phyloP scores from a whole-genome alignment of 1,140 invertebrate genomes.

The Rhyzopertha dominica region DNA sequence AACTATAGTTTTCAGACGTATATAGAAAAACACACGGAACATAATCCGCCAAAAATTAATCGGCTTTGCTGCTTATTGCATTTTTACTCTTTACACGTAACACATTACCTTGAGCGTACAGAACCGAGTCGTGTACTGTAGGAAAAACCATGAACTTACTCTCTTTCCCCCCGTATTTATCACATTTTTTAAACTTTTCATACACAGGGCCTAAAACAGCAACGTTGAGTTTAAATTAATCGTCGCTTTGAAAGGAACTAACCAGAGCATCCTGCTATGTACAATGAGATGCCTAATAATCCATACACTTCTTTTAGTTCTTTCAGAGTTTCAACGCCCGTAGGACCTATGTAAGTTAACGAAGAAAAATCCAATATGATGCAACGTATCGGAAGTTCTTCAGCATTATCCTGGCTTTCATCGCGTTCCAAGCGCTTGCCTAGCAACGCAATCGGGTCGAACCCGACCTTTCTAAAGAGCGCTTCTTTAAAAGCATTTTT shows the following conservation, averaged over 20 bases:
- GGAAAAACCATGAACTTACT: constrained; percentile 57
- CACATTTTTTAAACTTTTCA: constrained; percentile 57
- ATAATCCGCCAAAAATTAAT: too few species aligned
- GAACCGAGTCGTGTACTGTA: constrained; percentile 63
- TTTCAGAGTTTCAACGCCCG: constrained; percentile 56
- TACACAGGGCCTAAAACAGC: constrained; percentile 51
- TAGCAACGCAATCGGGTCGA: constrained; percentile 41
- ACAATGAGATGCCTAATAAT: constrained; percentile 52
- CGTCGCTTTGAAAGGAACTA: constrained; percentile 21
- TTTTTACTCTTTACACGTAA: too few species aligned
- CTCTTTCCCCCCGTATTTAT: constrained; percentile 48
- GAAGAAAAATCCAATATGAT: constrained; percentile 63
- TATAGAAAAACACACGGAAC: too few species aligned
- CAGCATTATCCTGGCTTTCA: constrained; percentile 4
- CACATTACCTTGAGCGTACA: constrained; percentile 47
- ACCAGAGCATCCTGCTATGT: constrained; percentile 60
- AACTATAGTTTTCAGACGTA: too few species aligned
- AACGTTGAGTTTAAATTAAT: neutral
- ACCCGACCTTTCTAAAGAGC: constrained; percentile 53
- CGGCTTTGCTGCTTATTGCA: too few species aligned
- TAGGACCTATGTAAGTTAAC: constrained; percentile 63
- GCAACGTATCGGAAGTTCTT: constrained; percentile 24
- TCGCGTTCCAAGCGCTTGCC: constrained; percentile 33
- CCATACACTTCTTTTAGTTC: constrained; percentile 53
- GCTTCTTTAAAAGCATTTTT: constrained; percentile 58